Base-by-base conservation (phyloP, 2,888 invertebrate species). In the Protonemura montana region DNA sequence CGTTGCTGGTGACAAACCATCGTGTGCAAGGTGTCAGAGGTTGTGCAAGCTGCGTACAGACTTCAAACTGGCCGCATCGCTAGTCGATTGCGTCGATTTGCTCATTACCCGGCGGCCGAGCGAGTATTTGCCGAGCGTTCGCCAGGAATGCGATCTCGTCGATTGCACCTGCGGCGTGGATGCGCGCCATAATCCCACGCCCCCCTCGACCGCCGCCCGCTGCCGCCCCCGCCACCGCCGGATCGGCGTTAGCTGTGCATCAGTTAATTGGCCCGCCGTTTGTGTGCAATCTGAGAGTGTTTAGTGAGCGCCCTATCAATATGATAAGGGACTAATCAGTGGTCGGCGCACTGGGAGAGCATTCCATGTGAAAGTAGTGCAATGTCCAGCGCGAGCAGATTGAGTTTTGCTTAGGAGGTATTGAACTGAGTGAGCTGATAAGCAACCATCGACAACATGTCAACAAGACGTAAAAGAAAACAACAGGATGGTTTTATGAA, bases 401-500 rank as follows among this genome's bases (percentile, higher is more conserved):
- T 26, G 42, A 83, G 29, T 83, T 21, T 5, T 35, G 42, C 5
- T 28, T 81, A 29, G 81, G 29, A 81, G 26, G 26, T 26, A 28
- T 26, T 27, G 59, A 87, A 35, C 85, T 85, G 59, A 59, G 82
- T 85, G 83, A 1, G 85, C 87, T 86, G 85, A 88, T 86, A 59
- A 86, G 85, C 78, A 16, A 13, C 10, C 21, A 21, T 21, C 26
- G 2, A 13, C 26, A 26, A 84, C 88, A 94, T 95, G 94, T 94
- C 95, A 89, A 93, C 94, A 87, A 92, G 94, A 89, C 93, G 94
- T 90, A 95, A 94, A 92, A 94, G 94, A 92, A 93, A 93, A 90
- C 94, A 94, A 90, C 94, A 94, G 90, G 94, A 93, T 90, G 94
- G 96, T 92, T 96, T 97, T 92, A 95, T 97, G 91, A 96, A 96